A percentile compares a stretch with the other conserved stretches of the same genome.
Evolutionary conservation across 2,797 vertebrate genomes (phyloP).

Genomic region (Macropodus opercularis): DNA sequence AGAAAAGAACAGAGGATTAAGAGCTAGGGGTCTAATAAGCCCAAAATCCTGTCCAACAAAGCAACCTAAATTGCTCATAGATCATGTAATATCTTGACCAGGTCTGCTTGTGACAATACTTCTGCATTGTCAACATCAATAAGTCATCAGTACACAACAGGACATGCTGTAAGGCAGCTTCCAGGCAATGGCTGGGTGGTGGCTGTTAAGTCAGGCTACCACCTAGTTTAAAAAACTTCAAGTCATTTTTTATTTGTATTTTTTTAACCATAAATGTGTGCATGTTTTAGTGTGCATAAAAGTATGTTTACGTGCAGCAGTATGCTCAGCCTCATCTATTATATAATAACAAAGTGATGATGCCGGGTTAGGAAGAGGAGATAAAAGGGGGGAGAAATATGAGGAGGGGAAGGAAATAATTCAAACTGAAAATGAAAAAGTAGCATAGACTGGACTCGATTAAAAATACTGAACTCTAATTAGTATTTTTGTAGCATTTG

Average conservation of each 20-base stretch:
- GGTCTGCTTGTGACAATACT: conserved; percentile 36
- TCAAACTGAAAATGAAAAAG: not conserved
- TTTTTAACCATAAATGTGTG: not conserved
- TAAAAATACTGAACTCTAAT: not conserved
- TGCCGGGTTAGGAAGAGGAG: not conserved
- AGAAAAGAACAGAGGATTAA: not conserved
- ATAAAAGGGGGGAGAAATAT: not conserved
- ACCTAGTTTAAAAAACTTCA: not conserved
- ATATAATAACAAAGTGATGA: conserved; percentile 40
- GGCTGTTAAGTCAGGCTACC: conserved; percentile 2
- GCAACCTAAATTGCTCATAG: conserved; percentile 1
- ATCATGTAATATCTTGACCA: conserved; percentile 20
- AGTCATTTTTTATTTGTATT: no score
- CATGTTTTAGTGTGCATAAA: not conserved
- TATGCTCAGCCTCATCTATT: conserved; percentile 39
- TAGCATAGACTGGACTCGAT: not conserved
- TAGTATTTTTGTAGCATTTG: not conserved
- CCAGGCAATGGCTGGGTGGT: conserved; percentile 8
- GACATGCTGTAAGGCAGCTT: conserved; percentile 6
- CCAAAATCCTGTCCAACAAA: conserved; percentile 18
- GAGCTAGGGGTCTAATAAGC: not conserved
- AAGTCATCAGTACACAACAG: conserved; percentile 38
- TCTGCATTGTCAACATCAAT: conserved; percentile 47
- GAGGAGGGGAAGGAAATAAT: conserved; percentile 5
- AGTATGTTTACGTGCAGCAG: conserved; percentile 39